These are phyloP conservation scores for Hippocampus guttulatus DNA, from an alignment of 2,113 vertebrate species.

Conservation along the genomic window DNA sequence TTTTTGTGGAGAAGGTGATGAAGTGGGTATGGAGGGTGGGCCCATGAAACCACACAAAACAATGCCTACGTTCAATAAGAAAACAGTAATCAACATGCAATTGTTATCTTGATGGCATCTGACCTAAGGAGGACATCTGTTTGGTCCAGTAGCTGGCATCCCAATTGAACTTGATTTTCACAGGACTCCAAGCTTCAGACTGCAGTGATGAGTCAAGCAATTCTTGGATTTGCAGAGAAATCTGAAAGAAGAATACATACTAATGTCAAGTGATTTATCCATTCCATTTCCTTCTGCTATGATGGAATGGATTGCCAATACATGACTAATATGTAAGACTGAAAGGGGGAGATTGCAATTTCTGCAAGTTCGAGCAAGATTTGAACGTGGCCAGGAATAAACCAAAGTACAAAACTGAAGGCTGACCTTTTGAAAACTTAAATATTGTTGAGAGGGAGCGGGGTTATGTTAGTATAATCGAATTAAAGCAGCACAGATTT, in stretches of 20 bases:
- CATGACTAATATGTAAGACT: background rate
- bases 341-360: too few relatives aligned
- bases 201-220: slow-evolving; percentile 82
- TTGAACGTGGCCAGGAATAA: too few relatives aligned
- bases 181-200: slow-evolving; percentile 77
- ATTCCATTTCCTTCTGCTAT: background rate
- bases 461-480: too few relatives aligned
- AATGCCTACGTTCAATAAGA: background rate
- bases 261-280: background rate
- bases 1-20: too few relatives aligned
- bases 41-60: background rate
- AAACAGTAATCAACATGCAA: too few relatives aligned
- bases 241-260: slow-evolving; percentile 65
- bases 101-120: background rate
- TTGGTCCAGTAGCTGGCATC: slow-evolving; percentile 97
- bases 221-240: slow-evolving; percentile 94
- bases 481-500: too few relatives aligned
- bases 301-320: background rate
- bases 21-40: too few relatives aligned
- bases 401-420: too few relatives aligned
- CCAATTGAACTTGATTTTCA: slow-evolving; percentile 94
- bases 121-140: slow-evolving; percentile 88
- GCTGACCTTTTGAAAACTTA: too few relatives aligned
- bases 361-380: too few relatives aligned
- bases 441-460: too few relatives aligned